phyloP scores from a whole-genome alignment of 2,113 vertebrate genomes.

The Nymphicus hollandicus region DNA sequence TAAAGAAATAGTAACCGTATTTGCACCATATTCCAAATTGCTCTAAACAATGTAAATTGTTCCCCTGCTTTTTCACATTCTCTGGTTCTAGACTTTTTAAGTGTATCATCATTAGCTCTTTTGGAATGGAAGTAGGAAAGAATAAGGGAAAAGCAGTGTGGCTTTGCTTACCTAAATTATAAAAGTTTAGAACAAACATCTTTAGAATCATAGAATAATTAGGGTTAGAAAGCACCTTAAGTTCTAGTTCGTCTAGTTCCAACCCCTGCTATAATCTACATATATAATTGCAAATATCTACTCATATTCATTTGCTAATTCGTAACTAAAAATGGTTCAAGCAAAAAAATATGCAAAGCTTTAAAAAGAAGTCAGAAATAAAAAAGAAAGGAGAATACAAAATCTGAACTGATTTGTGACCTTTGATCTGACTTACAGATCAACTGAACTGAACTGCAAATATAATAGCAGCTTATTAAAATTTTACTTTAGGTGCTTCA shows the following conservation, averaged over 20 bases:
- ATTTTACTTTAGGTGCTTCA: neutral
- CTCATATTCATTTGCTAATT: neutral
- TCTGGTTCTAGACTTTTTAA: neutral
- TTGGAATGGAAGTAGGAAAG: neutral
- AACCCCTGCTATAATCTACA: neutral
- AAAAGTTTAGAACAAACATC: neutral
- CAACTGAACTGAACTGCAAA: neutral
- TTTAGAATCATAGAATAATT: neutral
- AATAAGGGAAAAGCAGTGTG: neutral
- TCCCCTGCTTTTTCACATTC: neutral
- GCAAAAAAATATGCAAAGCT: neutral
- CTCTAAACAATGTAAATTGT: accelerated
- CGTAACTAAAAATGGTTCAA: neutral
- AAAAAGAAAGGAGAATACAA: neutral
- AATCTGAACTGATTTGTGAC: neutral
- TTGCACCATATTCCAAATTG: neutral
- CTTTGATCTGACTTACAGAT: neutral
- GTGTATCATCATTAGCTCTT: neutral
- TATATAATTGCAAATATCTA: neutral
- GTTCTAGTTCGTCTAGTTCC: neutral
- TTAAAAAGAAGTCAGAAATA: neutral
- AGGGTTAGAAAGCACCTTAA: neutral
- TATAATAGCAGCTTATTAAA: neutral
- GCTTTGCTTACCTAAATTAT: neutral
- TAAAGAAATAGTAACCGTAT: neutral